Base-by-base conservation (phyloP, 2,888 invertebrate species). In the Plagiodera versicolora region DNA sequence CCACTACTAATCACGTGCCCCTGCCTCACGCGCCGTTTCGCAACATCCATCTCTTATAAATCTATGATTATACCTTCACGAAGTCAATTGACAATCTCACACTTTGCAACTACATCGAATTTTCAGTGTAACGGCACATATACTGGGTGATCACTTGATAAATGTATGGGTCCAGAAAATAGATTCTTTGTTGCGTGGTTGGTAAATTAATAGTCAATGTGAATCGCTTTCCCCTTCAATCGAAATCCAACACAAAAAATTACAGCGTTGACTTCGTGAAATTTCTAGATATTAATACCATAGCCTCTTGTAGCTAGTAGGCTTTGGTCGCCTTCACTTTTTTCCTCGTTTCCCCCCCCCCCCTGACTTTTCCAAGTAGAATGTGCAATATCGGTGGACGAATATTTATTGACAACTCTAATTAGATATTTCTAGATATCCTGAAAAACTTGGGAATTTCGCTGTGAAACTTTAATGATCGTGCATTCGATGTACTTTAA, bases 31-130 rank as follows among this genome's bases (percentile, higher is more conserved):
- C n/a, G n/a, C n/a, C n/a, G n/a, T n/a, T n/a, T n/a, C n/a, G n/a
- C n/a, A n/a, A n/a, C n/a, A n/a, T n/a, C n/a, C n/a, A n/a, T n/a
- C n/a, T n/a, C n/a, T n/a, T n/a, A n/a, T n/a, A n/a, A n/a, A n/a
- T n/a, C n/a, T n/a, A n/a, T n/a, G n/a, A n/a, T n/a, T n/a, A 53
- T 50, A 48, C 14, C 30, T 30, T 35, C 49, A 52, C 17, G 32
- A 54, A 61, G 59, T 63, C 59, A 53, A 63, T 55, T 63, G 10
- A 32, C 10, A 11, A 32, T 32, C 32, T 32, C 32, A 10, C 11
- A 19, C 9, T 16, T 1, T 5, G 16, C 16, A 11, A 9, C 48
- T 11, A 20, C 48, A 19, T 24, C n/a, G 28, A 48, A 18, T 48
- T 56, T 18, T 35, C 14, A 39, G 3, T 24, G 24, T 24, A 24